Evolutionary conservation across 2,797 vertebrate genomes (phyloP).

Genomic region (Rhinatrema bivittatum): DNA sequence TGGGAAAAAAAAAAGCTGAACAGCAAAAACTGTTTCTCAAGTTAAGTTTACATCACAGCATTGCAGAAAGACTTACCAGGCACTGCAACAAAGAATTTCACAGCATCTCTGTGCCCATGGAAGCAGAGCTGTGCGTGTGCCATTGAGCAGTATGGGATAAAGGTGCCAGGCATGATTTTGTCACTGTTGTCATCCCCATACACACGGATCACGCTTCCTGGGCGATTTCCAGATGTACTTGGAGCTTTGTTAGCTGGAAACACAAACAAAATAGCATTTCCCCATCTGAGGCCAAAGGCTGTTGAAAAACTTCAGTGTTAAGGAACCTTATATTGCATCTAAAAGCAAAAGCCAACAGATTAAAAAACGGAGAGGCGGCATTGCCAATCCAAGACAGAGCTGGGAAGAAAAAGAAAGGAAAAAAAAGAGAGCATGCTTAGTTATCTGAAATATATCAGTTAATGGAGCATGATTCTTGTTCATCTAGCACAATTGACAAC

Average conservation of each 20-base stretch:
- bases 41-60: too few relatives aligned
- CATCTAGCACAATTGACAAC: conserved; percentile 60
- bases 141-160: conserved; percentile 94
- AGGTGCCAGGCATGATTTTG: conserved; percentile 86
- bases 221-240: conserved; percentile 61
- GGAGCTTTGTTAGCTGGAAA: conserved; percentile 68
- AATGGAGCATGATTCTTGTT: conserved; percentile 65
- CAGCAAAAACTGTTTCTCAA: too few relatives aligned
- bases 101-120: conserved; percentile 92
- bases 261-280: conserved; percentile 31
- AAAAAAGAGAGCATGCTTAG: conserved; percentile 61
- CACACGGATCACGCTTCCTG: conserved; percentile 79
- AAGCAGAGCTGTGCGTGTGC: conserved; percentile 94
- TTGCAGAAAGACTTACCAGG: conserved; percentile 69
- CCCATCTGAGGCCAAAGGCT: conserved; percentile 21
- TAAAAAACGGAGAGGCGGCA: conserved; percentile 54
- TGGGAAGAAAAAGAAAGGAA: conserved; percentile 38
- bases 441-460: conserved; percentile 55
- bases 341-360: conserved; percentile 63
- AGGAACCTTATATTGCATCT: conserved; percentile 40
- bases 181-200: conserved; percentile 90
- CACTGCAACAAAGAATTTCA: conserved; percentile 93
- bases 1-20: too few relatives aligned
- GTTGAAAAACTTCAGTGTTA: conserved; percentile 41
- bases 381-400: conserved; percentile 63